Evolutionary conservation across 2,888 invertebrate species (phyloP), one percentile per base, ranked within the genome.

Genomic region (Torymus texanus): DNA sequence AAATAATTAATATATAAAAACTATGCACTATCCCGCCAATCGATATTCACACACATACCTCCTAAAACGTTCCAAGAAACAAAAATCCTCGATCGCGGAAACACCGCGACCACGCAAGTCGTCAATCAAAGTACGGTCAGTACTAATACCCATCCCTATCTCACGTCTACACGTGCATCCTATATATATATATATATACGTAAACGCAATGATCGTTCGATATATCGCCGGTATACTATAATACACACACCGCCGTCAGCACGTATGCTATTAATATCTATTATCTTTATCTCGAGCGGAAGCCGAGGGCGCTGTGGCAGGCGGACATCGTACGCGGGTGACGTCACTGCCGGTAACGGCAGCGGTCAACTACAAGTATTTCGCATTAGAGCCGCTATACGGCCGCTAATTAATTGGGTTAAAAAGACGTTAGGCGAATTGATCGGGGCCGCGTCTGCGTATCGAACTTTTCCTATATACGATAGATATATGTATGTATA

Each of bases 381-480:
- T 90, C 90, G 88, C 90, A 90, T 90, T 82, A 82, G 75, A 51
- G 68, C 86, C 41, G 80, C 75, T 65, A 59, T 63, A 21, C 63
- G 21, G 53, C 53, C 50, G 76, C 65, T 79, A 79, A 76, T 78
- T 90, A 88, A 90, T 90, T 88, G 87, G 87, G 85, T 90, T 89
- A 88, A 89, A 90, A 88, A 88, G 88, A 89, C 88, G 87, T 88
- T 89, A 86, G 86, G 81, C 85, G 85, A 88, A 88, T 89, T 86
- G 73, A 73, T 66, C 67, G 24, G 16, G 18, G 51, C 21, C 14
- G 70, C 56, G 13, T 18, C 21, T 51, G 51, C 66, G 66, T 18
- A 51, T 51, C 24, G 12, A 50, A 12, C 14, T 56, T 29, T 70
- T 24, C 12, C 67, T 67, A 55, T 24, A 51, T 12, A 21, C 53